A percentile compares a stretch with the other conserved stretches of the same genome.
Evolutionary conservation across 53 echinoderm and acorn worm genomes (phyloP).

Genomic region (Crossaster papposus): DNA sequence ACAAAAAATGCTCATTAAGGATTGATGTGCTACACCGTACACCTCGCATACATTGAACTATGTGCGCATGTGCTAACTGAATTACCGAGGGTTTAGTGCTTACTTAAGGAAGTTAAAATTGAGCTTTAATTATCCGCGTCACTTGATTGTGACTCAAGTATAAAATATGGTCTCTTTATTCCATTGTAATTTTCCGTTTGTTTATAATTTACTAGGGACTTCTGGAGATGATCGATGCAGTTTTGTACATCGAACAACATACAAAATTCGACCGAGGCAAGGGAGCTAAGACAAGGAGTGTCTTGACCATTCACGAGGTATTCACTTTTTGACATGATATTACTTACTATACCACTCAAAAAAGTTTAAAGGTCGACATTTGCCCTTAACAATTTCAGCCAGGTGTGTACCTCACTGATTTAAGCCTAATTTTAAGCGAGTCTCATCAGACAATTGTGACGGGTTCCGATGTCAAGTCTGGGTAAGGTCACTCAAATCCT

Average conservation of each 20-base stretch:
- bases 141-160: not conserved
- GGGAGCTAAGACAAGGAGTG: slow-evolving; percentile 27
- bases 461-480: too few relatives aligned
- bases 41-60: too few relatives aligned
- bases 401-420: slow-evolving; percentile 5
- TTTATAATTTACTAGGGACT: not conserved
- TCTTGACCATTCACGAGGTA: slow-evolving; percentile 42
- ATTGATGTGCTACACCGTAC: too few relatives aligned
- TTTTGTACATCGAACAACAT: slow-evolving; percentile 12
- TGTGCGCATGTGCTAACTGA: too few relatives aligned
- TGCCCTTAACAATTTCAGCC: not conserved
- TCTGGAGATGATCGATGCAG: slow-evolving; percentile 25
- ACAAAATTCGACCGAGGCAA: slow-evolving; percentile 39
- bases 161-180: not conserved
- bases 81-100: too few relatives aligned
- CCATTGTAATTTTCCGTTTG: slow-evolving; percentile 3
- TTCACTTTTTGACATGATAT: not conserved
- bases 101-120: too few relatives aligned
- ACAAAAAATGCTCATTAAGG: too few relatives aligned
- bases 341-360: slow-evolving; percentile 13
- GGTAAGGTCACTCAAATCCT: too few relatives aligned
- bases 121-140: not conserved
- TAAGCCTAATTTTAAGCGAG: not conserved
- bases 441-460: too few relatives aligned
- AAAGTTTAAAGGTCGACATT: slow-evolving; percentile 19